A percentile compares a stretch with the other conserved stretches of the same genome.
Evolutionary conservation across 1,140 invertebrate species (phyloP).

Genomic region (Aricia agestis): DNA sequence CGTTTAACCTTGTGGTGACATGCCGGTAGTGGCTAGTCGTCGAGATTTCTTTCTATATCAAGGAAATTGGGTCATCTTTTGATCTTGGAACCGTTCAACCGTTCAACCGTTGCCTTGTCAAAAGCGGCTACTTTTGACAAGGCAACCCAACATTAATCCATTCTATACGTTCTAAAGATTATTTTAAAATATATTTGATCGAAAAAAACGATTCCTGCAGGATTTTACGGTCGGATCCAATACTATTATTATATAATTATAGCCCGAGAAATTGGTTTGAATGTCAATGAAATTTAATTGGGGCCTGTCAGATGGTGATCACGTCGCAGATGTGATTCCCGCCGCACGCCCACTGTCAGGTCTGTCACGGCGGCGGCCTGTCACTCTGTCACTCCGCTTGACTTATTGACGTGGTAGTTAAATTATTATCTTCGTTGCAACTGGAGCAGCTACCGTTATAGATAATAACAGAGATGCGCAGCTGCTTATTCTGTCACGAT

Average conservation of each 20-base stretch:
- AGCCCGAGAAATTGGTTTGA: background rate
- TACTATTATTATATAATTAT: no score
- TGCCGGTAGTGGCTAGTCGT: background rate
- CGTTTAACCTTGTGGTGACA: slow-evolving; percentile 4
- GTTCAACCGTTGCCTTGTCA: no score
- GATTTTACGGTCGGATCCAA: no score
- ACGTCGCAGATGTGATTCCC: background rate
- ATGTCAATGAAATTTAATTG: background rate
- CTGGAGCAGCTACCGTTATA: background rate
- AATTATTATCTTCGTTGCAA: background rate
- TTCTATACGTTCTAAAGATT: no score
- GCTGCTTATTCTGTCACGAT: background rate
- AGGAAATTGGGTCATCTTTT: slow-evolving; percentile 2
- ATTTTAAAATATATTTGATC: no score
- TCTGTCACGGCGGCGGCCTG: background rate
- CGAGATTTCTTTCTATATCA: slow-evolving; percentile 1
- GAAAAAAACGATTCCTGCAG: no score
- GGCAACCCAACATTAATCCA: no score
- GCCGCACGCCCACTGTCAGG: background rate
- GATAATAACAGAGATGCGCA: background rate
- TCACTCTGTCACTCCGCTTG: background rate
- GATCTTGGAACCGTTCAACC: background rate
- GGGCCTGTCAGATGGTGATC: background rate
- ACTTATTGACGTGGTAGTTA: background rate
- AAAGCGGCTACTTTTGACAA: no score